A percentile compares a stretch with the other conserved stretches of the same genome.
Evolutionary conservation across 1,140 invertebrate genomes (phyloP).

Genomic region (Camponotus vicinus): DNA sequence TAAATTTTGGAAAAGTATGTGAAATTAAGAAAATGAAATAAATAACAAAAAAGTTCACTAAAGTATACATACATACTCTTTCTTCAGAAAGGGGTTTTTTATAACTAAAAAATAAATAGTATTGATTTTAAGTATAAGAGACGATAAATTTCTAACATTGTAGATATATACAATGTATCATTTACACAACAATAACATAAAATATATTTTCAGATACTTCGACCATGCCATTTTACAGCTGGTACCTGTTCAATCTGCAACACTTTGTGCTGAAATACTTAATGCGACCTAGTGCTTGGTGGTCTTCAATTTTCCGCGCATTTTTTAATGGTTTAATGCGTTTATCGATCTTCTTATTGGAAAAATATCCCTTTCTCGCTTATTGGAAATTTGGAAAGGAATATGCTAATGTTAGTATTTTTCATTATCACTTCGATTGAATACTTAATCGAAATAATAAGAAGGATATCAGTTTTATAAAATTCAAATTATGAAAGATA

Average conservation of each 20-base stretch:
- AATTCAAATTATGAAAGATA: not conserved
- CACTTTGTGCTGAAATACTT: constrained; percentile 83
- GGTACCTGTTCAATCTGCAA: constrained; percentile 84
- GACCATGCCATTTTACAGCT: constrained; percentile 78
- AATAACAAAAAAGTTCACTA: not conserved
- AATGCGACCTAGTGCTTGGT: constrained; percentile 79
- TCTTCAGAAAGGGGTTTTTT: no score
- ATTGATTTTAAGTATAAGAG: not conserved
- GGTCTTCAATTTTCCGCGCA: constrained; percentile 80
- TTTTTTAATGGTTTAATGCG: constrained; percentile 84
- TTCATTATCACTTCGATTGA: constrained; percentile 78
- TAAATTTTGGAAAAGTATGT: not conserved
- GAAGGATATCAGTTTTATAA: not conserved
- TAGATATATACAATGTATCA: not conserved
- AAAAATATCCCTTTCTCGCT: constrained; percentile 82
- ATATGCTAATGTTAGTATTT: constrained; percentile 79
- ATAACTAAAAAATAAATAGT: constrained; percentile 15
- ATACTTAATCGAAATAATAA: not conserved
- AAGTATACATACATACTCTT: no score
- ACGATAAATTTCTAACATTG: not conserved
- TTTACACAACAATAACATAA: not conserved
- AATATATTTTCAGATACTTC: constrained; percentile 77
- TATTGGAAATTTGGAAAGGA: constrained; percentile 78
- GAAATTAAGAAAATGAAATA: not conserved
- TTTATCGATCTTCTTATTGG: constrained; percentile 81